Conservation (phyloP, 1,140 invertebrate species). For the Harlomillsia oculata region DNA sequence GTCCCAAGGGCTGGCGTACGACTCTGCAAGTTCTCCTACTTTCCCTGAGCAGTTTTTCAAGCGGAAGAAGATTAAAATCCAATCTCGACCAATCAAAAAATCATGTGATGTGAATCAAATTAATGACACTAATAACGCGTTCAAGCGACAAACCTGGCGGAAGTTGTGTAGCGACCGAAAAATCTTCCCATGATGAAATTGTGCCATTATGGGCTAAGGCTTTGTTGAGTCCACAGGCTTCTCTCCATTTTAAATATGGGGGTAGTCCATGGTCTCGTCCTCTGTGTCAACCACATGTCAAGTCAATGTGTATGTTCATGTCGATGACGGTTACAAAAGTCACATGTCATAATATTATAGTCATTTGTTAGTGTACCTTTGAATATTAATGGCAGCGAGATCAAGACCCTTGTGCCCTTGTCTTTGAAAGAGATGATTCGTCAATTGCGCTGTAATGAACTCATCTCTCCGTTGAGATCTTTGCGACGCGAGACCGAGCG, state of each 20-base stretch:
- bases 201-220: conserved; percentile 37
- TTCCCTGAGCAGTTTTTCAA: conserved; percentile 23
- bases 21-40: conserved; percentile 24
- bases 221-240: conserved; percentile 60
- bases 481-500: conserved; percentile 60
- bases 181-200: conserved; percentile 63
- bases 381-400: conserved; percentile 51
- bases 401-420: conserved; percentile 44
- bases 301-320: neutral
- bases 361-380: conserved; percentile 40
- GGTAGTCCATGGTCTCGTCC: conserved; percentile 79
- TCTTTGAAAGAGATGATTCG: conserved; percentile 78
- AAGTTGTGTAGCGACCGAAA: conserved; percentile 45
- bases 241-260: conserved; percentile 68
- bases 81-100: no score
- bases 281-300: conserved; percentile 10
- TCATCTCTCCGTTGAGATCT: conserved; percentile 68
- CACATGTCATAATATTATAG: neutral
- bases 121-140: no score
- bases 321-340: conserved; percentile 6
- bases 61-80: conserved; percentile 22
- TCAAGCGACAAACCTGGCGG: conserved; percentile 41
- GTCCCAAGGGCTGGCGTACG: conserved; percentile 30
- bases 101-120: no score
- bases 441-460: conserved; percentile 69